Conservation (phyloP, 2,888 invertebrate species). For the Drosophila niveifrons region DNA sequence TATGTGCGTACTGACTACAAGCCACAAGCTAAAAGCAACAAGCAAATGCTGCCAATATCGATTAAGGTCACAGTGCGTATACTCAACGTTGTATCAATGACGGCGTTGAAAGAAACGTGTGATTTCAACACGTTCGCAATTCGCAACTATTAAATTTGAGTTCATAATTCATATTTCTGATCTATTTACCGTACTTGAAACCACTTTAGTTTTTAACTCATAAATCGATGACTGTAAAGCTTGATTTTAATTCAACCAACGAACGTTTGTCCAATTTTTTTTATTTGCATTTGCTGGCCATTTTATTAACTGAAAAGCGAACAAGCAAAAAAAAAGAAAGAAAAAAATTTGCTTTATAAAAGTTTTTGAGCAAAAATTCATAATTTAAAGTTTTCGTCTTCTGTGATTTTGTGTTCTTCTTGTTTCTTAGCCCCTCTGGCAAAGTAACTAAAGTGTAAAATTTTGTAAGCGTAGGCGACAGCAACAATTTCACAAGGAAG, state of each 20-base stretch:
- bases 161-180: neutral
- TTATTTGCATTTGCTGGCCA: conserved; percentile 25
- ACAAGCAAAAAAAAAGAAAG: neutral
- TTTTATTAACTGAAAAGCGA: conserved; percentile 14
- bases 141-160: neutral
- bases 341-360: conserved; percentile 4
- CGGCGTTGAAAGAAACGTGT: conserved; percentile 3
- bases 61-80: conserved; percentile 68
- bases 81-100: conserved; percentile 35
- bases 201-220: neutral
- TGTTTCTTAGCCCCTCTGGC: conserved; percentile 25
- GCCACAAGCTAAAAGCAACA: conserved; percentile 8
- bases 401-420: conserved; percentile 18
- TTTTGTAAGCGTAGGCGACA: conserved; percentile 46
- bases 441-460: conserved; percentile 38
- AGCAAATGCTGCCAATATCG: conserved; percentile 58
- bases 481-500: conserved; percentile 19
- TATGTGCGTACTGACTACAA: conserved; percentile 46
- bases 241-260: conserved; percentile 7
- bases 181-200: neutral
- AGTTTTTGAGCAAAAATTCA: conserved; percentile 35
- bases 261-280: conserved; percentile 21
- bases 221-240: conserved; percentile 10
- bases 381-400: conserved; percentile 31
- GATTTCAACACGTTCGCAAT: neutral